Percentiles rank a stretch among this genome's conserved stretches.
These are phyloP conservation scores for Toxotes lorentzi DNA, from an alignment of 2,797 vertebrate genomes.

Conservation along the genomic window DNA sequence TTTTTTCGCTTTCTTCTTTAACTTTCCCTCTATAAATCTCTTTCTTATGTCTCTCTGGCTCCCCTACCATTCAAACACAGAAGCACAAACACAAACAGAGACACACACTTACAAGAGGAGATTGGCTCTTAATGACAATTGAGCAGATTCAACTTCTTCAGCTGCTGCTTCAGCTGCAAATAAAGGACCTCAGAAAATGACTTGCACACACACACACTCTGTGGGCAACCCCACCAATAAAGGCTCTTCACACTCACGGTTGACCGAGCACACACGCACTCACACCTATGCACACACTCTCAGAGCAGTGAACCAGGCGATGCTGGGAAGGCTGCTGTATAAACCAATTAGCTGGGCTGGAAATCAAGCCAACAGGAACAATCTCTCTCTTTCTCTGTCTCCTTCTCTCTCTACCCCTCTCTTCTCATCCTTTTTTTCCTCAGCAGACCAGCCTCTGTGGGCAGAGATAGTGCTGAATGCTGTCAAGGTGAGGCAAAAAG, in stretches of 20 bases:
- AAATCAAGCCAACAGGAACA: constrained; percentile 67
- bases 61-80: neutral
- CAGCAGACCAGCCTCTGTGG: constrained; percentile 34
- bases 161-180: constrained; percentile 11
- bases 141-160: constrained; percentile 8
- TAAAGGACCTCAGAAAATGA: constrained; percentile 1
- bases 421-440: neutral
- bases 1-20: constrained; percentile 2
- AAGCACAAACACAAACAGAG: neutral
- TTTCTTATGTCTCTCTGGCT: constrained; percentile 12
- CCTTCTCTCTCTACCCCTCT: constrained; percentile 9
- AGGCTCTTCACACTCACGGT: constrained; percentile 8
- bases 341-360: constrained; percentile 77
- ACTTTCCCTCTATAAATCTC: neutral
- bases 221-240: neutral
- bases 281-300: constrained; percentile 6
- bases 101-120: neutral
- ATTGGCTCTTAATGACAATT: neutral
- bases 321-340: constrained; percentile 63
- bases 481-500: constrained; percentile 49
- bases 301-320: constrained; percentile 52
- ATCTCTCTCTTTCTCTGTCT: constrained; percentile 21
- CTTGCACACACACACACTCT: neutral
- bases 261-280: constrained; percentile 13
- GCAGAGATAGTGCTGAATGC: constrained; percentile 42